Evolutionary conservation across 2,797 vertebrate genomes (phyloP).

Genomic region (Emydoidea blandingii): DNA sequence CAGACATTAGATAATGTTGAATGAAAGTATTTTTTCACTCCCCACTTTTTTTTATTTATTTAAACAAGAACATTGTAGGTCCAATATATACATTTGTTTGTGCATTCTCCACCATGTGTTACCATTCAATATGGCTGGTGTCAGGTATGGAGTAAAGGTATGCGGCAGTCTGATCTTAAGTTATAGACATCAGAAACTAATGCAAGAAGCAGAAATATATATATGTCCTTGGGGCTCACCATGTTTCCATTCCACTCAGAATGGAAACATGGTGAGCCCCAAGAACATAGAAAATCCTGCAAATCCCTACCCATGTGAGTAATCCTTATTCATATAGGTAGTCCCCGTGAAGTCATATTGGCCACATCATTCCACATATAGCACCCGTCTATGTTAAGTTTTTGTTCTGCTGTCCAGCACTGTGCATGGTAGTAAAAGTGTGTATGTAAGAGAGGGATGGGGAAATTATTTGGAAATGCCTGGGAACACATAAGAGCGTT

Average conservation of each 20-base stretch:
- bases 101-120: neutral
- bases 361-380: too few species aligned
- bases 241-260: neutral
- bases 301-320: neutral
- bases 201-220: neutral
- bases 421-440: neutral
- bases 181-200: neutral
- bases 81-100: neutral
- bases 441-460: neutral
- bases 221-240: too few species aligned
- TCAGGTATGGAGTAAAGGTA: neutral
- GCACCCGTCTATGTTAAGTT: neutral
- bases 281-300: neutral
- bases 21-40: neutral
- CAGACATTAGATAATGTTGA: neutral
- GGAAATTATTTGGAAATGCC: neutral
- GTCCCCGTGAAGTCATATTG: neutral
- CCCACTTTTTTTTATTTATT: neutral
- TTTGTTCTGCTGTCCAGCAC: accelerated
- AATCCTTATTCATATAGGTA: neutral
- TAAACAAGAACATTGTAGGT: neutral
- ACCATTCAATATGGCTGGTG: neutral
- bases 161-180: neutral
- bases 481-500: neutral
- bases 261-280: neutral